These are phyloP conservation scores for Alectoris magna DNA, from an alignment of 2,797 vertebrate species.

Conservation along the genomic window DNA sequence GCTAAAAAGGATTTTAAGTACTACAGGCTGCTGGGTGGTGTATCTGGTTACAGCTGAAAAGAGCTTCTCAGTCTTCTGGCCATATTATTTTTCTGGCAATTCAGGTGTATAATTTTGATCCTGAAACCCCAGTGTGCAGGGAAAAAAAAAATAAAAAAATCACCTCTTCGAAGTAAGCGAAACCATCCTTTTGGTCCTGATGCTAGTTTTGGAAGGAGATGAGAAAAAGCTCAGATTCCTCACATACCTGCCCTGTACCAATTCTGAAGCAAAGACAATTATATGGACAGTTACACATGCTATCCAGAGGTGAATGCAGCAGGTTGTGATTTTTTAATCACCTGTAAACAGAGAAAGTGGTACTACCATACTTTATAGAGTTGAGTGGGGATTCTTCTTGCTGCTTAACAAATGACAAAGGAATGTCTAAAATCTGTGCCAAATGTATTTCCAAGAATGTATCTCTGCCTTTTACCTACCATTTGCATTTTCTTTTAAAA, in stretches of 20 bases:
- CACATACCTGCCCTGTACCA: neutral
- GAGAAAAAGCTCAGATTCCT: slow-evolving; percentile 16
- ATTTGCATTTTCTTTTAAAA: slow-evolving; percentile 63
- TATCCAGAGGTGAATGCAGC: neutral
- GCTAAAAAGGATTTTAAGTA: slow-evolving; percentile 69
- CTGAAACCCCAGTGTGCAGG: neutral
- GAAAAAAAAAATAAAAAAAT: neutral
- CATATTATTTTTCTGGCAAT: slow-evolving; percentile 49
- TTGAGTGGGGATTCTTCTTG: neutral
- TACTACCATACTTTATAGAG: neutral
- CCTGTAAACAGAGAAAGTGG: neutral
- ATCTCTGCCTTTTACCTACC: slow-evolving; percentile 10
- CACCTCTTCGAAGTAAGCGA: slow-evolving; percentile 31
- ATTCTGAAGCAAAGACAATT: slow-evolving; percentile 33
- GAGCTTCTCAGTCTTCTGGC: slow-evolving; percentile 28
- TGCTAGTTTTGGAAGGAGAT: slow-evolving; percentile 18
- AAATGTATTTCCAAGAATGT: slow-evolving; percentile 20
- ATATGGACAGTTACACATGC: neutral
- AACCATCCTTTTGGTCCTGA: neutral
- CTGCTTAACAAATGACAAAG: neutral
- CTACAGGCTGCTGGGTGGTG: slow-evolving; percentile 55
- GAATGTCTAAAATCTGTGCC: slow-evolving; percentile 3
- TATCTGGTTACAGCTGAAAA: slow-evolving; percentile 70
- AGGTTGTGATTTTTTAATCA: neutral
- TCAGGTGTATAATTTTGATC: slow-evolving; percentile 45